Base-by-base conservation (phyloP, 1,140 invertebrate genomes). In the Dolichoris vasculosae region DNA sequence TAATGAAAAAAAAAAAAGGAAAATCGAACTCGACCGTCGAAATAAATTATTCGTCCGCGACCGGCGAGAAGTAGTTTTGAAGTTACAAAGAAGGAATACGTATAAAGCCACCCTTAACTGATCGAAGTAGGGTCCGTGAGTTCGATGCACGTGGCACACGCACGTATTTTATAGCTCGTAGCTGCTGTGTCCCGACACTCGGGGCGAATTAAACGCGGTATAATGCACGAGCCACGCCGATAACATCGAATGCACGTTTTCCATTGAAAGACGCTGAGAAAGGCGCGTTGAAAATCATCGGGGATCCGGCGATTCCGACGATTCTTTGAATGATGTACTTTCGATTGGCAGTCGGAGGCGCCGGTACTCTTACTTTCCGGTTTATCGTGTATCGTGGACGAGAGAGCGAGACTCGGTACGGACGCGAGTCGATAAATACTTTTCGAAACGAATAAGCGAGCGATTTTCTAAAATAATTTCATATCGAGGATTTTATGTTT, bases 121-220 rank as follows among this genome's bases (percentile, higher is more conserved):
- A 26, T 43, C 23, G 23, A 11, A 73, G n/a, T 43, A n/a, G 40
- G 64, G 23, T 15, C 38, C 40, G 20, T 13, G 69, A 43, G 4
- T 38, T 4, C 9, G 20, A 13, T 43, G 40, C 69, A 59, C 67
- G 48, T 82, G 64, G 81, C 67, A 82, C 81, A 73, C 64, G 46
- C 46, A 23, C 46, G 4, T 43, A n/a, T 26, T 40, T 73, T 43
- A 43, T 26, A 43, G 32, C 32, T 38, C 69, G 11, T 7, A 43
- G 69, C 69, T n/a, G 43, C 38, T 7, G 7, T n/a, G 9, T 20
- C 7, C 32, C 32, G 67, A 40, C n/a, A 38, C 67, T 38, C 32
- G 38, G 1, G 67, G n/a, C 17, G 67, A 38, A 38, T 69, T 35
- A 38, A 38, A 38, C 1, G 35, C 15, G 67, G 67, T 32, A 38